Conservation (phyloP, 1,140 invertebrate genomes). For the Eupeodes corollae region DNA sequence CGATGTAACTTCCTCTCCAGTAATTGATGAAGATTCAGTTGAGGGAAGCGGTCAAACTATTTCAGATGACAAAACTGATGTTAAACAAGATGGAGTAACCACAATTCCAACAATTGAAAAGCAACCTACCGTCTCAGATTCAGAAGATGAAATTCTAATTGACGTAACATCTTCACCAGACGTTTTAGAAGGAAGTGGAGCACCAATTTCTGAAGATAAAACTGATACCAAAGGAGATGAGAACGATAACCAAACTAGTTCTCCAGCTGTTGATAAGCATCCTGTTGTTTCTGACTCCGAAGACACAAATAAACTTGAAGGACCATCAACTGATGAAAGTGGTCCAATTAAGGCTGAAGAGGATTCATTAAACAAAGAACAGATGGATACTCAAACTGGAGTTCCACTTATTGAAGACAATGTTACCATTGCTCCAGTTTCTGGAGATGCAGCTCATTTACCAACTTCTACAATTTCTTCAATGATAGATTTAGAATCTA, state of each 20-base stretch:
- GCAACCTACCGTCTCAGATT: slow-evolving; percentile 1
- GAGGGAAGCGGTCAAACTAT: background rate
- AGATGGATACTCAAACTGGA: background rate
- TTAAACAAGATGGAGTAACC: background rate
- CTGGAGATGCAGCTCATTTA: background rate
- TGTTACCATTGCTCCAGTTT: background rate
- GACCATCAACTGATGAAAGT: slow-evolving; percentile 5
- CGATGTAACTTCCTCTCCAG: background rate
- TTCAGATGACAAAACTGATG: background rate
- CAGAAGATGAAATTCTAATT: slow-evolving; percentile 7
- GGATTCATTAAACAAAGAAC: background rate
- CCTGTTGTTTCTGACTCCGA: background rate
- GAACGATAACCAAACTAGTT: background rate
- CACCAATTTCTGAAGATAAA: slow-evolving; percentile 3
- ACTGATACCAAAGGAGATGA: background rate
- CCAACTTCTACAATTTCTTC: background rate
- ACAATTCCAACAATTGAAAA: background rate
- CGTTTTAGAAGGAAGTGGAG: background rate
- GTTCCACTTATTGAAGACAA: background rate
- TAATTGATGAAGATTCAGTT: slow-evolving; percentile 4
- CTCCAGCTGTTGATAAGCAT: background rate
- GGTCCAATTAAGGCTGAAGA: slow-evolving; percentile 4
- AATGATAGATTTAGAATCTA: background rate
- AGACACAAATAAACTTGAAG: background rate
- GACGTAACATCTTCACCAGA: slow-evolving; percentile 1